Evolutionary conservation across 1,140 invertebrate genomes (phyloP).

Genomic region (Lanistes nyassanus): DNA sequence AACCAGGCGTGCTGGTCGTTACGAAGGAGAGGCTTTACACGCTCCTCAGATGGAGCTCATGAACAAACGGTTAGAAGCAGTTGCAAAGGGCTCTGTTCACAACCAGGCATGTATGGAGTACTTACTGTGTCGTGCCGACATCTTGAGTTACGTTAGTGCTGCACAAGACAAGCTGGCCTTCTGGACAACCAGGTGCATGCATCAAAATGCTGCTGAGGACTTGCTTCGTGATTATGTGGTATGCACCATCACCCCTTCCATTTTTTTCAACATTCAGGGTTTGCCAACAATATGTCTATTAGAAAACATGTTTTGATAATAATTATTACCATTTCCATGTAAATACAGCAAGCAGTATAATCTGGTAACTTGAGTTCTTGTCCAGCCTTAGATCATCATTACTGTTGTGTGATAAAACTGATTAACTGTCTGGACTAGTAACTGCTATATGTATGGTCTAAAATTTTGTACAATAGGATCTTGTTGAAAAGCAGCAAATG

Average conservation of each 20-base stretch:
- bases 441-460: background rate
- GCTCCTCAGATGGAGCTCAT: slow-evolving; percentile 72
- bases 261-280: background rate
- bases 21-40: slow-evolving; percentile 70
- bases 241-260: slow-evolving; percentile 11
- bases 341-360: background rate
- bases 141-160: slow-evolving; percentile 85
- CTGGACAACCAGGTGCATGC: slow-evolving; percentile 91
- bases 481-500: slow-evolving; percentile 87
- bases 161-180: slow-evolving; percentile 87
- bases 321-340: background rate
- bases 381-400: background rate
- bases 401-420: background rate
- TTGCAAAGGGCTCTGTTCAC: background rate
- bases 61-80: slow-evolving; percentile 19
- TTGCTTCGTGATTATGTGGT: slow-evolving; percentile 84
- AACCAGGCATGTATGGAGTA: slow-evolving; percentile 21
- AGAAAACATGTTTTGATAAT: background rate
- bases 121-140: slow-evolving; percentile 17
- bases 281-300: background rate
- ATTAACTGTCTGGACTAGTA: background rate
- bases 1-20: slow-evolving; percentile 55
- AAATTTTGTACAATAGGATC: slow-evolving; percentile 41
- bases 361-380: background rate
- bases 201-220: slow-evolving; percentile 82